Base-by-base conservation (phyloP, 2,888 invertebrate species). In the Siphlonurus alternatus region DNA sequence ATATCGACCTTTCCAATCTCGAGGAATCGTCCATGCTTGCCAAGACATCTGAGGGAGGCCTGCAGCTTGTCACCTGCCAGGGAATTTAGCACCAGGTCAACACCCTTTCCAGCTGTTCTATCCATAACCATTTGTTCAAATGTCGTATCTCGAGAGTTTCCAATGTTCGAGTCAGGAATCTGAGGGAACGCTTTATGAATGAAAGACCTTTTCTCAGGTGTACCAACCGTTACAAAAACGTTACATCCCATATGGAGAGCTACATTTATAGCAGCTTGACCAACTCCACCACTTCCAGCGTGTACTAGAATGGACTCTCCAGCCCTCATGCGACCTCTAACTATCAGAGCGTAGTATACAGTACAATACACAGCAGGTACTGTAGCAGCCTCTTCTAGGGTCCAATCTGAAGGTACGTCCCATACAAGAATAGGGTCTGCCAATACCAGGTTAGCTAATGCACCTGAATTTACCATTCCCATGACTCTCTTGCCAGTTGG, bases 41-140 rank as follows among this genome's bases (percentile, higher is more conserved):
- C 82, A 10, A 86, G 73, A 68, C 86, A 86, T 2, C 84, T 76
- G 0, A 84, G 74, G 0, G 85, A 85, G 0, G 85, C 88, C 71
- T 83, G 81, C 0, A 96, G 79, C 75, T 96, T 96, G 60, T 97
- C 95, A 71, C 93, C 95, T 0, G 95, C 85, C 59, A 98, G 76
- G 0, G 94, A 95, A 75, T 98, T 98, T 5, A 93, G 77, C 18
- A 97, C 89, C 63, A 95, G 77, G 72, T 98, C 91, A 0, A 98
- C 96, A 53, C 96, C 95, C 69, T 80, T 80, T 15, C 96, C 95
- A 5, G 86, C 80, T 0, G 96, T 96, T 71, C 85, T 82, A 61
- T 79, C 79, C 69, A 87, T 80, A 64, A 98, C 82, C 82, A 94
- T 85, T 68, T 85, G 82, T 74, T 96, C 95, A 74, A 98, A 98